Conservation (phyloP, 2,113 vertebrate species). For the Ammodytes dubius region DNA sequence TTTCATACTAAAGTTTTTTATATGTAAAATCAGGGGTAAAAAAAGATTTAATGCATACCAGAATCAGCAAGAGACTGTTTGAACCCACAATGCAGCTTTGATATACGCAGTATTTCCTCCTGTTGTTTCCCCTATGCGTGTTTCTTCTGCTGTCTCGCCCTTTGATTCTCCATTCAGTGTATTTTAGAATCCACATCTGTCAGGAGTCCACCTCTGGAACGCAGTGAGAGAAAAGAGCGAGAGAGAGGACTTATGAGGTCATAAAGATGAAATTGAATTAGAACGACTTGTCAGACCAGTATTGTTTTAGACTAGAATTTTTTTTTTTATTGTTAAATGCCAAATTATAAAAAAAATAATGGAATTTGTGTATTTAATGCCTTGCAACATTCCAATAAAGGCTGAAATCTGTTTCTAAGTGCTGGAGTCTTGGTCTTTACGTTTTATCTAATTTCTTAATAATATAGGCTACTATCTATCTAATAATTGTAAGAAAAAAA, state of each 20-base stretch:
- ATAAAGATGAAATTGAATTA: slow-evolving; percentile 78
- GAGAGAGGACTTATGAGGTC: slow-evolving; percentile 66
- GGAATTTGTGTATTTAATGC: slow-evolving; percentile 93
- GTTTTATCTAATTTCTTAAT: not conserved
- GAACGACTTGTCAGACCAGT: slow-evolving; percentile 90
- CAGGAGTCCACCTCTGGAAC: slow-evolving; percentile 80
- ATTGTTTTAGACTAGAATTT: slow-evolving; percentile 88
- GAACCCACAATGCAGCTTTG: slow-evolving; percentile 63
- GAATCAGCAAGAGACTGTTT: slow-evolving; percentile 68
- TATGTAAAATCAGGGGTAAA: slow-evolving; percentile 86
- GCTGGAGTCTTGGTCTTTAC: slow-evolving; percentile 6
- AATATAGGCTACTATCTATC: too few relatives aligned
- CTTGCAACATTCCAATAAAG: slow-evolving; percentile 97
- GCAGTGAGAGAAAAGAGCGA: slow-evolving; percentile 75
- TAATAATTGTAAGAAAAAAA: too few relatives aligned
- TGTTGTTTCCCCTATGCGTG: slow-evolving; percentile 30
- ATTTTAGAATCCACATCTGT: slow-evolving; percentile 68
- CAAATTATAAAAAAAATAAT: slow-evolving; percentile 87
- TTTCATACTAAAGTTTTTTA: slow-evolving; percentile 93
- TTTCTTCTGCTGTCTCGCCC: slow-evolving; percentile 37
- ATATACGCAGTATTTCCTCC: slow-evolving; percentile 51
- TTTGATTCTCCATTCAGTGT: slow-evolving; percentile 72
- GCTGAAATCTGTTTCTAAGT: slow-evolving; percentile 92
- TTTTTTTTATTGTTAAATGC: slow-evolving; percentile 90
- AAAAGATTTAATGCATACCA: slow-evolving; percentile 22